These are phyloP conservation scores for Simalia tracyae DNA, from an alignment of 2,797 vertebrate genomes.

Conservation along the genomic window DNA sequence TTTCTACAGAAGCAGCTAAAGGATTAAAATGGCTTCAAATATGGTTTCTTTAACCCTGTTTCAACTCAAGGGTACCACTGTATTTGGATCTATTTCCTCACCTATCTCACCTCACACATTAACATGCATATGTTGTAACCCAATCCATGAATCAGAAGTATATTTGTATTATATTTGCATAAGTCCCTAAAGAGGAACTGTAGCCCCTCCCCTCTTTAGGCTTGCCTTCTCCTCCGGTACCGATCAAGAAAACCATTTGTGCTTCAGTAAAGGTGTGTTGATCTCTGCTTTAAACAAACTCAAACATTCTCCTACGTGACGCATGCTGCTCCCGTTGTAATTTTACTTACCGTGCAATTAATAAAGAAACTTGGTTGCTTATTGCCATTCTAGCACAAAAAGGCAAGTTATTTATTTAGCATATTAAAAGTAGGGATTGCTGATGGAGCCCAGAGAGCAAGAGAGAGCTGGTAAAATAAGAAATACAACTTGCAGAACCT, in stretches of 20 bases:
- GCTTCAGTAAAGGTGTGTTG: neutral
- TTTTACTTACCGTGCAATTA: neutral
- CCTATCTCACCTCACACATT: too few relatives aligned
- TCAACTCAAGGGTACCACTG: too few relatives aligned
- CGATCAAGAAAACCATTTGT: neutral
- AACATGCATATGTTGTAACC: too few relatives aligned
- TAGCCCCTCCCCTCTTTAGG: too few relatives aligned
- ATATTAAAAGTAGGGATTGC: neutral
- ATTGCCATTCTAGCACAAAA: neutral
- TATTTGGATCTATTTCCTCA: too few relatives aligned
- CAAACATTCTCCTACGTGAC: neutral
- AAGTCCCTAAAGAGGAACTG: too few relatives aligned
- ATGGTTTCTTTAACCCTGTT: too few relatives aligned
- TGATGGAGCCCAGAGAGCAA: neutral
- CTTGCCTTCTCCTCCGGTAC: neutral
- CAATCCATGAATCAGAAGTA: too few relatives aligned
- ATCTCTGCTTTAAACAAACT: neutral
- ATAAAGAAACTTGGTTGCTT: neutral
- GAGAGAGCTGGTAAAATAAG: neutral
- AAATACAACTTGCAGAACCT: neutral
- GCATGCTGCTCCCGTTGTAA: neutral
- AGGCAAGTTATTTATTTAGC: neutral
- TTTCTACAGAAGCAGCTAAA: too few relatives aligned
- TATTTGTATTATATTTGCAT: too few relatives aligned
- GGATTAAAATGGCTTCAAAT: too few relatives aligned